Base-by-base conservation (phyloP, 2,113 vertebrate genomes). In the Motacilla tschutschensis region DNA sequence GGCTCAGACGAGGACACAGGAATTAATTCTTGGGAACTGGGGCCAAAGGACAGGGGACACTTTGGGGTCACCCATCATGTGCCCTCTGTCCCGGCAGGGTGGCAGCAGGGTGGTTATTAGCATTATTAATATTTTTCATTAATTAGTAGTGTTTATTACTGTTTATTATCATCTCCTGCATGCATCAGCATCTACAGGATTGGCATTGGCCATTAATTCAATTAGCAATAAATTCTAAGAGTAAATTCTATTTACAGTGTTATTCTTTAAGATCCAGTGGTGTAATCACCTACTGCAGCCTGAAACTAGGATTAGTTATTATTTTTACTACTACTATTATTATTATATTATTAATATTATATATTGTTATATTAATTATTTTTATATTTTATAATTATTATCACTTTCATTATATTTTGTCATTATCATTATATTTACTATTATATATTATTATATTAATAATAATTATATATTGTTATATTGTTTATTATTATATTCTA, bases 101-200 rank as follows among this genome's bases (percentile, higher is more conserved):
- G 24, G 19, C 6, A 8, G 3, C 13, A 21, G 17, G 8, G 9
- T 44, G 40, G 6, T 24, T 31, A 29, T 20, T 18, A 29, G 5
- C 16, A 35, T 43, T 14, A 51, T 63, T 43, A 35, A 35, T 35
- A 35, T 13, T 28, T 38, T 29, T 31, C 24, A 43, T 24, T 44
- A 29, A 58, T 58, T 16, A 25, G 2, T 4, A 10, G 6, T 11
- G n/a, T 47, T 41, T 50, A 1, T n/a, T 5, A 8, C 2, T 11
- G 10, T 12, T 50, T 21, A 8, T 5, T 24, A 13, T 3, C 24
- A 26, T 3, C 33, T 11, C 8, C 41, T 55, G 6, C 1, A 10
- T 2, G 10, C 8, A 11, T 2, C 4, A 14, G 4, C 29, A 36
- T 8, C 19, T 31, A 1, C 5, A 54, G 4, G 17, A 15, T 5